Conservation (phyloP, 2,888 invertebrate species). For the Agonum fuliginosum region DNA sequence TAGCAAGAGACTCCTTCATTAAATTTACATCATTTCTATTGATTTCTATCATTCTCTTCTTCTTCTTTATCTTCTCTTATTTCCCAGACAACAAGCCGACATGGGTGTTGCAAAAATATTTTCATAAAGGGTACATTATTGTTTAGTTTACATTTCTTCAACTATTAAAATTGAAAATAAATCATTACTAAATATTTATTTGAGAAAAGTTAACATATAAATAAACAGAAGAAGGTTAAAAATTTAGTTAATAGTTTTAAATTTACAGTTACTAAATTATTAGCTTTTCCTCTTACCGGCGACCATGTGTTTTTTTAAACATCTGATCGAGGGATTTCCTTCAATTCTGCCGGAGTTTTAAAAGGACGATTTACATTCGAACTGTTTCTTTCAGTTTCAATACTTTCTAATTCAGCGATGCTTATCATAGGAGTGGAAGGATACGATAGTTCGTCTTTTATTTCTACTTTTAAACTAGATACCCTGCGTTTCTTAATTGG, state of each 20-base stretch:
- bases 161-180: too few relatives aligned
- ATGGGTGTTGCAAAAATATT: not conserved
- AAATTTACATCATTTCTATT: conserved; percentile 23
- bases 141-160: too few relatives aligned
- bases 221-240: too few relatives aligned
- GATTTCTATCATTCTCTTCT: conserved; percentile 14
- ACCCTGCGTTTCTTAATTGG: conserved; percentile 57
- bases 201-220: too few relatives aligned
- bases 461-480: conserved; percentile 47
- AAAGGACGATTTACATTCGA: conserved; percentile 64
- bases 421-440: conserved; percentile 71
- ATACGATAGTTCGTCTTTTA: conserved; percentile 67
- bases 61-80: not conserved
- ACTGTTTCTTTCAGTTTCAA: conserved; percentile 62
- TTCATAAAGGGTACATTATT: too few relatives aligned
- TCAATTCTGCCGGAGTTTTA: conserved; percentile 70
- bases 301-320: too few relatives aligned
- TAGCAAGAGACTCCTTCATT: not conserved
- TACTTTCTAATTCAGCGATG: conserved; percentile 69
- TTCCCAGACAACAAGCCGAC: too few relatives aligned
- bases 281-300: too few relatives aligned
- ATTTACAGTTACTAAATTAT: too few relatives aligned
- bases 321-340: conserved; percentile 70
- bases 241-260: too few relatives aligned
- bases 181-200: too few relatives aligned